Percentiles rank a stretch among this genome's conserved stretches.
Evolutionary conservation across 1,140 invertebrate genomes (phyloP).

Genomic region (Episyrphus balteatus): DNA sequence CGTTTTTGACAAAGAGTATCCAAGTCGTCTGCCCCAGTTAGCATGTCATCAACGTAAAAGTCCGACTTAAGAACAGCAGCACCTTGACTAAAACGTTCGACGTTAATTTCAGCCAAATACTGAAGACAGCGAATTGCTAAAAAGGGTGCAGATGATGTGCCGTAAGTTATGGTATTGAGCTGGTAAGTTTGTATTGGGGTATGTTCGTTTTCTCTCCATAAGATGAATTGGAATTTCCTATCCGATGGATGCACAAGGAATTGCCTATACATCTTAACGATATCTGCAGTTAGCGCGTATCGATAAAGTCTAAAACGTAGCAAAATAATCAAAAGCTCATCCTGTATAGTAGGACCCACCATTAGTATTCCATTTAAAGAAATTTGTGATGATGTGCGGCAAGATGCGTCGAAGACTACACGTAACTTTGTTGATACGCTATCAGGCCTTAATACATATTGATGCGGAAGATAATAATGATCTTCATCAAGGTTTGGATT

Average conservation of each 20-base stretch:
- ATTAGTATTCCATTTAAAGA: slow-evolving; percentile 32
- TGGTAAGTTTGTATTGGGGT: slow-evolving; percentile 13
- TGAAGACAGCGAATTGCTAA: slow-evolving; percentile 1
- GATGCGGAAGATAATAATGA: slow-evolving; percentile 22
- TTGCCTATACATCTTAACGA: slow-evolving; percentile 38
- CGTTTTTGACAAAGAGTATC: no score
- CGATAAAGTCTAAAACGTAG: slow-evolving; percentile 29
- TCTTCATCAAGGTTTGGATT: neutral
- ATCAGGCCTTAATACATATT: slow-evolving; percentile 14
- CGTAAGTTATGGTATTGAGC: slow-evolving; percentile 6
- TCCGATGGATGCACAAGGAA: slow-evolving; percentile 25
- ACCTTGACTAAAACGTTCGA: neutral
- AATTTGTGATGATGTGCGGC: slow-evolving; percentile 8
- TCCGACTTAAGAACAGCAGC: neutral
- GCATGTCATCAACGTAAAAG: slow-evolving; percentile 2
- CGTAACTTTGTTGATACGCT: slow-evolving; percentile 17
- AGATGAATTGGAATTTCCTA: slow-evolving; percentile 33
- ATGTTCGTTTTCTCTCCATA: slow-evolving; percentile 25
- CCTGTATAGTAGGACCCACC: slow-evolving; percentile 31
- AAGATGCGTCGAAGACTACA: slow-evolving; percentile 21
- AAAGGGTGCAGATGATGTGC: slow-evolving; percentile 3
- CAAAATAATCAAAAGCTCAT: slow-evolving; percentile 36
- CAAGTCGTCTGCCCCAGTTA: no score
- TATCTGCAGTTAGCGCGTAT: slow-evolving; percentile 28
- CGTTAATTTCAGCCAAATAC: slow-evolving; percentile 1